Conservation (phyloP, 1,140 invertebrate genomes). For the Drosophila asahinai region DNA sequence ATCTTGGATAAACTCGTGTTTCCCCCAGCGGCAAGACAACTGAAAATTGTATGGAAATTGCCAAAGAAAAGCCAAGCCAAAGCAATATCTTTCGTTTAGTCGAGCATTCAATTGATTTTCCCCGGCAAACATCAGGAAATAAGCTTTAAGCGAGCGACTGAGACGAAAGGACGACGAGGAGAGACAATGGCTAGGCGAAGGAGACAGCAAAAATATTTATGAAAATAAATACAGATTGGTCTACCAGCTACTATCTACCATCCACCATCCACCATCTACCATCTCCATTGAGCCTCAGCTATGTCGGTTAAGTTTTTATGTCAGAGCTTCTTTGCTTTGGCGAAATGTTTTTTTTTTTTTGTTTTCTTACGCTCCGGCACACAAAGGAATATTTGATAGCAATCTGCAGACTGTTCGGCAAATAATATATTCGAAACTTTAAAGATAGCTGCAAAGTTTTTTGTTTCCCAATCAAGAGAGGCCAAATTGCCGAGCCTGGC, state of each 20-base stretch:
- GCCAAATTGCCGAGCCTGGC: background rate
- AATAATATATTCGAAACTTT: constrained; percentile 35
- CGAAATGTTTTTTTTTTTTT: constrained; percentile 53
- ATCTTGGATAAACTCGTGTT: constrained; percentile 33
- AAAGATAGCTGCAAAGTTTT: constrained; percentile 23
- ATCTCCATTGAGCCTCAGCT: constrained; percentile 15
- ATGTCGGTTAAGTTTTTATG: constrained; percentile 56
- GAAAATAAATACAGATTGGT: constrained; percentile 49
- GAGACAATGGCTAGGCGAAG: constrained; percentile 25
- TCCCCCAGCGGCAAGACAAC: constrained; percentile 3
- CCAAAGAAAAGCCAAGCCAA: constrained; percentile 37
- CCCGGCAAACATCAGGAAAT: constrained; percentile 34
- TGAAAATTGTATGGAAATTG: constrained; percentile 47
- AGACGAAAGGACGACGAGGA: background rate
- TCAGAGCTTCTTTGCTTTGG: constrained; percentile 24
- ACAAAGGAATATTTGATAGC: constrained; percentile 59
- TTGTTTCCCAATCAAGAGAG: background rate
- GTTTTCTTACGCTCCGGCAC: constrained; percentile 49
- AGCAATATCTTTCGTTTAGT: constrained; percentile 56
- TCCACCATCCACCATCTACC: background rate
- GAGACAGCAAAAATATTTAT: constrained; percentile 44
- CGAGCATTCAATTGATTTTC: constrained; percentile 61
- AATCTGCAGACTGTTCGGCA: constrained; percentile 45
- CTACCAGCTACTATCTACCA: constrained; percentile 1
- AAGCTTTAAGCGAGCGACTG: constrained; percentile 26